Conservation (phyloP, 2,113 vertebrate species). For the Hippocampus guttulatus region DNA sequence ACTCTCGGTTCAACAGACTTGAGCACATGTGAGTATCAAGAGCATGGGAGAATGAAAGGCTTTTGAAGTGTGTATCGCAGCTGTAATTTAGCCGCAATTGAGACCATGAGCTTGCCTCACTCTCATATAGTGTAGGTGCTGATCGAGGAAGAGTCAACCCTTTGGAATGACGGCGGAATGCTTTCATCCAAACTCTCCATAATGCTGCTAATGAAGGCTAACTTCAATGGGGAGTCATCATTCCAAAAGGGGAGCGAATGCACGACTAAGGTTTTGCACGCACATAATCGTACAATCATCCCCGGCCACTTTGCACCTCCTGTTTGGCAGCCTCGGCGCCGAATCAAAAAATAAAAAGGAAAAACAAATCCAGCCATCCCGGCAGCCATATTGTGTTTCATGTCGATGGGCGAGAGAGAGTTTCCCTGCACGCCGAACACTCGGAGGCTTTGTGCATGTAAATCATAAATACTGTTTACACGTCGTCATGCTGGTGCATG, state of each 20-base stretch:
- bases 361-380: no score
- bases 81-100: slow-evolving; percentile 61
- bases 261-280: slow-evolving; percentile 29
- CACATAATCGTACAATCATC: background rate
- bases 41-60: slow-evolving; percentile 55
- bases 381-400: no score
- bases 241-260: slow-evolving; percentile 46
- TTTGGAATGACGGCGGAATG: slow-evolving; percentile 37
- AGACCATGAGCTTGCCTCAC: slow-evolving; percentile 54
- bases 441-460: no score
- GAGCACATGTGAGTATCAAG: slow-evolving; percentile 51
- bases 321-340: no score
- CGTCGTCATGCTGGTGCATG: background rate
- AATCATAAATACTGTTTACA: no score
- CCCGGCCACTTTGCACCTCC: no score
- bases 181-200: slow-evolving; percentile 60
- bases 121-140: slow-evolving; percentile 40
- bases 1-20: slow-evolving; percentile 38
- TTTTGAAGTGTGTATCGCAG: slow-evolving; percentile 64
- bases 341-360: no score
- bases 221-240: slow-evolving; percentile 54
- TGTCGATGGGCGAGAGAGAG: no score
- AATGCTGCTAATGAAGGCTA: slow-evolving; percentile 52
- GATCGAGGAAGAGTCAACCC: slow-evolving; percentile 46
- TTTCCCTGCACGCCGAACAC: no score